Base-by-base conservation (phyloP, 2,888 invertebrate genomes). In the Linyphia triangularis region DNA sequence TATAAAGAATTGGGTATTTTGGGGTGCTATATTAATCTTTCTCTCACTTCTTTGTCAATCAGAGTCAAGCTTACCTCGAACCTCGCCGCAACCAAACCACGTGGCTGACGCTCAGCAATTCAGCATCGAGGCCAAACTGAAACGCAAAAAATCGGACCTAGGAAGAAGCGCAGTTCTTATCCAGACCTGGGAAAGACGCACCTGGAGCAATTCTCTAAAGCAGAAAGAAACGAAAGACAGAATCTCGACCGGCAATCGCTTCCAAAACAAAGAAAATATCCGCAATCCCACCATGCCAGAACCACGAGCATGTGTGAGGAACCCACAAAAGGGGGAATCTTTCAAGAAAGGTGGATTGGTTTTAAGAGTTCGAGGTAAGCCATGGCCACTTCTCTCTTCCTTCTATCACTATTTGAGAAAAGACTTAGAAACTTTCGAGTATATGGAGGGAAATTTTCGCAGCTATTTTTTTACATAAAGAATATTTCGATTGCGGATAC, bases 101-200 rank as follows among this genome's bases (percentile, higher is more conserved):
- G 78, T 79, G 28, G 43, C 59, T 6, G 85, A 85, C 22, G 85
- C 79, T 10, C 78, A 78, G 24, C 88, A 82, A 43, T 88, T 88
- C 75, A 79, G 79, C 67, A 82, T 88, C 73, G 75, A 88, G 43
- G 82, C 88, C 26, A 82, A 82, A 75, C 72, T 81, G 28, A 88
- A 72, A 69, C 75, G 81, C 40, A 81, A 75, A 65, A 88, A 81
- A 26, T 82, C 88, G 6, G 83, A 83, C 26, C 59, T 51, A 13
- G 78, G 88, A 33, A 78, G 88, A 26, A 84, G 81, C 43, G 78
- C 88, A 6, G 88, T 89, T 6, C 84, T 84, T 13, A 89, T 89
- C 65, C 88, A 84, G 70, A 89, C 88, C 28, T 89, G 88, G 88
- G 88, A 89, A 33, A 63, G 88, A 37, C 30, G 88, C 43, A 84